phyloP scores from a whole-genome alignment of 2,113 vertebrate genomes.

The Ceyx melanurus region DNA sequence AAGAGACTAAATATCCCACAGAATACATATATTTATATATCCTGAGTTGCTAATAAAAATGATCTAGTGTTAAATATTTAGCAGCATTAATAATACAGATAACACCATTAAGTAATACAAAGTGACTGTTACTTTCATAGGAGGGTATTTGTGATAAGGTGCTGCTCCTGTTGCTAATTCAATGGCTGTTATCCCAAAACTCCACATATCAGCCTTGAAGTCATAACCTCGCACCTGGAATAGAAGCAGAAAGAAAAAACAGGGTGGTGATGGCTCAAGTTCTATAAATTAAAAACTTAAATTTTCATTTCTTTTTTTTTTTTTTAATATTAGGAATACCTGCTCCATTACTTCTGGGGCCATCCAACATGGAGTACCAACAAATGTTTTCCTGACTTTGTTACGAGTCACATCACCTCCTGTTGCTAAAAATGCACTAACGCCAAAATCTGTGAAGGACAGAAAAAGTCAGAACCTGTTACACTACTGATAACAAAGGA shows the following conservation, averaged over 20 bases:
- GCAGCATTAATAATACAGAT: not conserved
- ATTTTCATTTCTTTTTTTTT: not conserved
- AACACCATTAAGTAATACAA: not conserved
- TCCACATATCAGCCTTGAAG: slow-evolving; percentile 99
- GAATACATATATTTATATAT: not conserved
- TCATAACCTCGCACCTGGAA: slow-evolving; percentile 96
- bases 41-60: not conserved
- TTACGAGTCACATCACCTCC: slow-evolving; percentile 97
- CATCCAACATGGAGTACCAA: slow-evolving; percentile 99
- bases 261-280: not conserved
- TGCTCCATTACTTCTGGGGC: slow-evolving; percentile 99
- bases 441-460: slow-evolving; percentile 89
- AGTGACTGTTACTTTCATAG: slow-evolving; percentile 91
- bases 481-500: not conserved
- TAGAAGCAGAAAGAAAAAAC: not conserved
- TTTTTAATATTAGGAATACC: slow-evolving; percentile 72
- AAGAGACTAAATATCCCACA: not conserved
- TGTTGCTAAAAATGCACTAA: slow-evolving; percentile 94
- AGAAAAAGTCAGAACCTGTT: not conserved
- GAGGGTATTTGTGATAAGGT: slow-evolving; percentile 97
- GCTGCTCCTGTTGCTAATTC: slow-evolving; percentile 96
- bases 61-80: not conserved
- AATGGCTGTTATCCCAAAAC: slow-evolving; percentile 98
- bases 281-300: not conserved
- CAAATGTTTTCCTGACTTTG: slow-evolving; percentile 99